A percentile compares a stretch with the other conserved stretches of the same genome.
These are phyloP conservation scores for Gavia stellata DNA, from an alignment of 2,113 vertebrate species.

Conservation along the genomic window DNA sequence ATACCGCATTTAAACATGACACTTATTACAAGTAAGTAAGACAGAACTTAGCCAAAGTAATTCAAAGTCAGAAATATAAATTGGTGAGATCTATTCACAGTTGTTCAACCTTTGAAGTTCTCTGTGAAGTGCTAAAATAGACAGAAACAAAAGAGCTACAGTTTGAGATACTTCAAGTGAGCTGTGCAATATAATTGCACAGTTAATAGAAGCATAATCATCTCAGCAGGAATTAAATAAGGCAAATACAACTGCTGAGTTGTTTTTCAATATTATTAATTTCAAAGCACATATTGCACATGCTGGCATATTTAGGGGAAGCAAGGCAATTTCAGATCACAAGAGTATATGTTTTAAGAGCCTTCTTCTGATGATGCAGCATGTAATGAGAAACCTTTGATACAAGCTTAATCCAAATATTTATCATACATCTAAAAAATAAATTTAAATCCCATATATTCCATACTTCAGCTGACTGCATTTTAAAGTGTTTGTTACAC, in stretches of 20 bases:
- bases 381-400: constrained; percentile 34
- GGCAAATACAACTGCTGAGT: constrained; percentile 60
- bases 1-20: background rate
- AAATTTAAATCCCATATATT: background rate
- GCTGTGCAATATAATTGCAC: constrained; percentile 65
- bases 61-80: background rate
- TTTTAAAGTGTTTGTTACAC: background rate
- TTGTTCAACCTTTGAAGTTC: constrained; percentile 53
- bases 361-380: constrained; percentile 31
- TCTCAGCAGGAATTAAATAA: constrained; percentile 67
- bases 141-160: constrained; percentile 55
- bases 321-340: constrained; percentile 31
- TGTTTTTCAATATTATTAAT: constrained; percentile 69
- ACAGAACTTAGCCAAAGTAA: background rate
- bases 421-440: constrained; percentile 10
- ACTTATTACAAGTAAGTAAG: background rate
- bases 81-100: background rate
- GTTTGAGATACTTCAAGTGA: constrained; percentile 59
- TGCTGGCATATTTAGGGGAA: constrained; percentile 30
- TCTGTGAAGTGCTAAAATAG: constrained; percentile 44
- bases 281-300: constrained; percentile 53
- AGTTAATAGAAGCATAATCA: constrained; percentile 72
- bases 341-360: constrained; percentile 27
- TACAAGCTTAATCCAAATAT: constrained; percentile 26
- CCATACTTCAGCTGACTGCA: background rate